Conservation (phyloP, 2,888 invertebrate genomes). For the Hesperia comma region DNA sequence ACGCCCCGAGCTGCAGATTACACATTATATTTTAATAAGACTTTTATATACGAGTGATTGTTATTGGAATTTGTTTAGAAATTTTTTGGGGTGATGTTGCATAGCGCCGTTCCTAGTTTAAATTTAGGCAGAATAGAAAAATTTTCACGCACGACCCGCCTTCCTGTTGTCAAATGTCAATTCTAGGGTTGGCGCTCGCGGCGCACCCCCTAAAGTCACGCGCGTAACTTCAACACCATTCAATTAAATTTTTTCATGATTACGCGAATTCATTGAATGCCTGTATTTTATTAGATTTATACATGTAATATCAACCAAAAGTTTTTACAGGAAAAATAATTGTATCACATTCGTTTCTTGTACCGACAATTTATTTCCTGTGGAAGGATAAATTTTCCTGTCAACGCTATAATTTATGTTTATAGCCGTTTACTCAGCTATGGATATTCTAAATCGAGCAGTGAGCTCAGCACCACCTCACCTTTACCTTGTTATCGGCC, state of each 20-base stretch:
- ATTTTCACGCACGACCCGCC: slow-evolving; percentile 19
- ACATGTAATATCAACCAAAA: too few species aligned
- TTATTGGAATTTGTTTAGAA: background rate
- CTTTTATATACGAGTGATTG: background rate
- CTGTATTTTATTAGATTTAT: too few species aligned
- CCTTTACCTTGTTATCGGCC: background rate
- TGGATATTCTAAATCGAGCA: slow-evolving; percentile 1
- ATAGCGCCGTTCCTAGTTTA: slow-evolving; percentile 39
- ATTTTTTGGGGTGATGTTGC: slow-evolving; percentile 20
- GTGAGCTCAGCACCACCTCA: slow-evolving; percentile 1
- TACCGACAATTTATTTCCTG: background rate
- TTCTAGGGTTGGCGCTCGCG: slow-evolving; percentile 22
- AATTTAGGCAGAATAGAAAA: slow-evolving; percentile 29
- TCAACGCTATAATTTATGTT: slow-evolving; percentile 2
- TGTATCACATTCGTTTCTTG: too few species aligned
- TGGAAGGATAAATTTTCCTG: background rate
- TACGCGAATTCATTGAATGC: too few species aligned
- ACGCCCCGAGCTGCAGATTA: slow-evolving; percentile 14
- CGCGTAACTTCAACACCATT: background rate
- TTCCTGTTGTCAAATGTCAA: slow-evolving; percentile 11
- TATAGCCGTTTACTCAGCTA: background rate
- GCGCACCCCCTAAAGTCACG: slow-evolving; percentile 21
- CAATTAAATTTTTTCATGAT: background rate
- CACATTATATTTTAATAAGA: background rate
- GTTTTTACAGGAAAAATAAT: too few species aligned